Evolutionary conservation across 1,140 invertebrate genomes (phyloP).

Genomic region (Ridgeia piscesae): DNA sequence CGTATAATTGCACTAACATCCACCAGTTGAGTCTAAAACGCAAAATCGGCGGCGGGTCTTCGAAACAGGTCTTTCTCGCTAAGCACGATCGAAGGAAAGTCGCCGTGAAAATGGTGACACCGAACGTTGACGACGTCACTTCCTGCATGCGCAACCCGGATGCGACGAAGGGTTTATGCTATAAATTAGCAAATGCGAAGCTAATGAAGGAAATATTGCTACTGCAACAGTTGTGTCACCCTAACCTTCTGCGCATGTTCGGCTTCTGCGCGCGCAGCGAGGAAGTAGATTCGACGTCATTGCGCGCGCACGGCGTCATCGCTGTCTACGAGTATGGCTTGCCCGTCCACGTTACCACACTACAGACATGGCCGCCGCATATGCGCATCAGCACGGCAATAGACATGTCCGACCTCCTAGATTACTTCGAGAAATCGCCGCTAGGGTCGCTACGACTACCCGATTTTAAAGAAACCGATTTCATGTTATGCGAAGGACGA

Average conservation of each 20-base stretch:
- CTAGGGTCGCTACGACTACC: conserved; percentile 49
- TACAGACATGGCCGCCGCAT: conserved; percentile 40
- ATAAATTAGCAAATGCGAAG: conserved; percentile 48
- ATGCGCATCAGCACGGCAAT: conserved; percentile 39
- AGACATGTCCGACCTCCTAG: conserved; percentile 44
- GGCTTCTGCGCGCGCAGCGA: conserved; percentile 53
- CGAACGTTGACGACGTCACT: conserved; percentile 48
- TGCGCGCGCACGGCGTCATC: conserved; percentile 48
- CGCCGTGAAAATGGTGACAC: conserved; percentile 53
- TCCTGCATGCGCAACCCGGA: conserved; percentile 41
- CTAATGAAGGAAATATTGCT: conserved; percentile 56
- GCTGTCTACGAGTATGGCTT: conserved; percentile 47
- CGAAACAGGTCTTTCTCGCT: conserved; percentile 47
- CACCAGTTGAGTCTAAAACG: conserved; percentile 41
- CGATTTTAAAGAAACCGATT: conserved; percentile 53
- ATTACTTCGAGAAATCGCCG: conserved; percentile 50
- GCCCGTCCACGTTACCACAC: conserved; percentile 40
- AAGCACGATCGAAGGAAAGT: conserved; percentile 38
- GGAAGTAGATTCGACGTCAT: conserved; percentile 49
- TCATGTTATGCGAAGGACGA: conserved; percentile 41
- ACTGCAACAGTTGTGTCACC: conserved; percentile 47
- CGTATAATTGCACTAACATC: conserved; percentile 48
- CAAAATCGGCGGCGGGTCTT: conserved; percentile 51
- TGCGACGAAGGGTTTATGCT: conserved; percentile 36
- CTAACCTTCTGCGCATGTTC: conserved; percentile 44